phyloP scores from a whole-genome alignment of 2,797 vertebrate species.

The Lepus townsendii region DNA sequence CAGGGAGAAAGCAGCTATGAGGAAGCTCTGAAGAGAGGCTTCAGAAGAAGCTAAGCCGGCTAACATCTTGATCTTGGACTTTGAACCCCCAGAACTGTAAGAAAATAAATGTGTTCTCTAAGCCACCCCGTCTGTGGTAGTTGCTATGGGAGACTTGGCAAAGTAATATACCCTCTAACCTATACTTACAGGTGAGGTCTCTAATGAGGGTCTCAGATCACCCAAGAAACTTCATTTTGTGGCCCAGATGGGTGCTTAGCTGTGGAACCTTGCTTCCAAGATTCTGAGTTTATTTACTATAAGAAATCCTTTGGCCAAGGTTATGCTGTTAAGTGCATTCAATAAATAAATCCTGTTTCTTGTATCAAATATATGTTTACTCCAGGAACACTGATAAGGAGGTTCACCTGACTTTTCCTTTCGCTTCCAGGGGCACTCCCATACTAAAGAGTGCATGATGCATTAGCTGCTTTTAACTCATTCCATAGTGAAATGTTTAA shows the following conservation, averaged over 20 bases:
- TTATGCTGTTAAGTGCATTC: background rate
- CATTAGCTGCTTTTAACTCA: background rate
- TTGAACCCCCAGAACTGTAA: background rate
- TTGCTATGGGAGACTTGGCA: background rate
- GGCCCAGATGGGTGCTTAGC: background rate
- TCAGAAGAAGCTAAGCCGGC: background rate
- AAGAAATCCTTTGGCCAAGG: background rate
- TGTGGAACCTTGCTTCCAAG: background rate
- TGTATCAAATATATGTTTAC: background rate
- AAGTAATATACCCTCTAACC: background rate
- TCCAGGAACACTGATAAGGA: background rate
- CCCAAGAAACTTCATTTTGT: background rate
- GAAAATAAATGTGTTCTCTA: background rate
- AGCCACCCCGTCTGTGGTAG: background rate
- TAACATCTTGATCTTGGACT: background rate
- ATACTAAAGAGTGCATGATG: background rate
- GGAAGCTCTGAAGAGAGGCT: background rate
- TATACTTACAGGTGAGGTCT: background rate
- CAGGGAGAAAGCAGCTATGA: background rate
- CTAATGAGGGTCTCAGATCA: background rate
- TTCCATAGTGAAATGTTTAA: background rate
- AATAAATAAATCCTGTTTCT: background rate
- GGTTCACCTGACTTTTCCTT: background rate
- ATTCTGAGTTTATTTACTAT: background rate
- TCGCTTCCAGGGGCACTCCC: background rate